Base-by-base conservation (phyloP, 1,140 invertebrate genomes). In the Mesaphorura yosii region DNA sequence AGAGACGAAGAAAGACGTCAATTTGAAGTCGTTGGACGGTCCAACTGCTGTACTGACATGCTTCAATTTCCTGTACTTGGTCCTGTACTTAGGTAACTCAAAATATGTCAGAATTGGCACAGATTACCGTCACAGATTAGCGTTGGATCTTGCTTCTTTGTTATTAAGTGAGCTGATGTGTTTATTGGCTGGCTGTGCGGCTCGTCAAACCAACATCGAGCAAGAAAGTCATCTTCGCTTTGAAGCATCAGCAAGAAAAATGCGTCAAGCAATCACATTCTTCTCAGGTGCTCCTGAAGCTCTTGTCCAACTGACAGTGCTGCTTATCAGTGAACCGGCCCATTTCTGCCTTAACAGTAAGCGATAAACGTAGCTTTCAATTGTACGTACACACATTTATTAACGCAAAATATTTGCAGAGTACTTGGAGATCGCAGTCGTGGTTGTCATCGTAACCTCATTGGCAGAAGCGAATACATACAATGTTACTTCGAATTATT, bases 201-300 rank as follows among this genome's bases (percentile, higher is more conserved):
- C 45, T 29, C 45, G n/a, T 49, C 54, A 3, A 3, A 23, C n/a
- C 2, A n/a, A 12, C 3, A n/a, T 53, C 26, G 20, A 19, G 6
- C n/a, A n/a, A n/a, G n/a, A n/a, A n/a, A 50, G 56, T 23, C 57
- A 60, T 25, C 51, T 47, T 17, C 31, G 58, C n/a, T 51, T 60
- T 50, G 58, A 60, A 57, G 58, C 58, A 1, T 53, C 49, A 19
- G 58, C 58, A 7, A 48, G 56, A 1, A 60, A 60, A 53, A 53
- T 60, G 51, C 34, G 45, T 40, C 54, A 60, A 27, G 58, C 58
- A 0, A 34, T 52, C 19, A 48, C 45, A 27, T 60, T 60, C 34
- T 60, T 60, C 26, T 17, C 31, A 12, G 58, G 54, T 0, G 49
- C 53, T 0, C 58, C 58, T 3, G 58, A 60, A 46, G 54, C 58